phyloP scores from a whole-genome alignment of 2,113 vertebrate species.

The Macquaria australasica region DNA sequence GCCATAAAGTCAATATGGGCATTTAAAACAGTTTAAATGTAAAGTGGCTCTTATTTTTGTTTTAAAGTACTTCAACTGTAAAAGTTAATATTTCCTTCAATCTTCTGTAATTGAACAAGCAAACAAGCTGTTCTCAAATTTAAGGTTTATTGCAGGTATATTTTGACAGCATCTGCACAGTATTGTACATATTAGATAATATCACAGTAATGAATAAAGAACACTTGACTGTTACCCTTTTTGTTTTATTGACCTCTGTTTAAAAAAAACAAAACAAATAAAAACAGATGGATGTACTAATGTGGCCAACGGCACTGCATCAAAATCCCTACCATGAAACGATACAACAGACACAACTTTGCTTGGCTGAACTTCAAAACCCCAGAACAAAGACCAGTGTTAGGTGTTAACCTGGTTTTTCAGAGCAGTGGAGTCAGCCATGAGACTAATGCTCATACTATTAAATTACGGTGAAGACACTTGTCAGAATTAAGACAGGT shows the following conservation, averaged over 20 bases:
- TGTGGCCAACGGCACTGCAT: conserved; percentile 5
- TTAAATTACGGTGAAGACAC: conserved; percentile 34
- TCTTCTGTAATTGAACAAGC: conserved; percentile 1
- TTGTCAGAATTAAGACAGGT: conserved; percentile 33
- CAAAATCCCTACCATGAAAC: conserved; percentile 23
- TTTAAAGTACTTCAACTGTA: neutral
- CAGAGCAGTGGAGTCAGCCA: neutral
- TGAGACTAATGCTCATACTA: neutral
- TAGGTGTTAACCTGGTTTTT: neutral
- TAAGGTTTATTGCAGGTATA: conserved; percentile 43
- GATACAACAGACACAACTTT: neutral
- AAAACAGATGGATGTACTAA: conserved; percentile 15
- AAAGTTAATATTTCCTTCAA: conserved; percentile 26
- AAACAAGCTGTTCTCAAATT: conserved; percentile 21
- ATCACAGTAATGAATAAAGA: conserved; percentile 59
- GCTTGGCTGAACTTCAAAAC: conserved; percentile 17
- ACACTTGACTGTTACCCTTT: conserved; percentile 34
- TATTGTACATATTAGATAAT: conserved; percentile 51
- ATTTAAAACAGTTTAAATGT: conserved; percentile 28
- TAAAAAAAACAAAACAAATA: conserved; percentile 42
- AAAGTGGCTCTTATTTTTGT: conserved; percentile 17
- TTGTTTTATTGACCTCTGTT: conserved; percentile 57
- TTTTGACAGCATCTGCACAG: conserved; percentile 32
- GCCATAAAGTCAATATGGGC: neutral
- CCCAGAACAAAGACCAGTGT: neutral